A percentile compares a stretch with the other conserved stretches of the same genome.
Evolutionary conservation across 2,888 invertebrate genomes (phyloP).

Genomic region (Tetranychus truncatus): DNA sequence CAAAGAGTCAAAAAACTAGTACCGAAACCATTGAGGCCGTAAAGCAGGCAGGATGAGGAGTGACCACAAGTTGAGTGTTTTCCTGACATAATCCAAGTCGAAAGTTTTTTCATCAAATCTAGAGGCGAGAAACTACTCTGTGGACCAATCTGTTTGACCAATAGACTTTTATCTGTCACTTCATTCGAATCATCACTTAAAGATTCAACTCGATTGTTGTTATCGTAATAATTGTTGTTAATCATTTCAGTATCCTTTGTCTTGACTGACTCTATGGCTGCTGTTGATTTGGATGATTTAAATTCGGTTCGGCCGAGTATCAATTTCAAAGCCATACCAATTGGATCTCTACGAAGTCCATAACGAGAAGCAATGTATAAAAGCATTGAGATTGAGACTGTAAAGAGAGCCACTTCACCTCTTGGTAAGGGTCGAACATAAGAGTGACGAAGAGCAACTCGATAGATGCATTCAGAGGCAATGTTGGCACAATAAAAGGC

Average conservation of each 20-base stretch:
- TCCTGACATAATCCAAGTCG: neutral
- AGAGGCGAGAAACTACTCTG: neutral
- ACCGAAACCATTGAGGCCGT: neutral
- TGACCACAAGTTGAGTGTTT: constrained; percentile 15
- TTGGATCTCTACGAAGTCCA: constrained; percentile 17
- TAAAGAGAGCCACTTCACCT: constrained; percentile 19
- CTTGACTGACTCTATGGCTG: too few relatives aligned
- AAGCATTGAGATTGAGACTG: constrained; percentile 14
- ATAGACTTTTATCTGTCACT: too few relatives aligned
- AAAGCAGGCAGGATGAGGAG: constrained; percentile 2
- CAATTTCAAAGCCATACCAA: constrained; percentile 15
- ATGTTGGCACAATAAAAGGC: constrained; percentile 20
- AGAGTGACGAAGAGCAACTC: neutral
- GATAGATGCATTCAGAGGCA: constrained; percentile 16
- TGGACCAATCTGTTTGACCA: too few relatives aligned
- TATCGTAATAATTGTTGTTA: neutral
- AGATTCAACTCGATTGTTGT: too few relatives aligned
- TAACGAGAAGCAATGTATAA: neutral
- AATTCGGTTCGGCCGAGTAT: constrained; percentile 7
- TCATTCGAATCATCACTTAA: too few relatives aligned
- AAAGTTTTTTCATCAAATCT: neutral
- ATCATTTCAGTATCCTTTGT: neutral
- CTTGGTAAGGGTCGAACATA: constrained; percentile 3
- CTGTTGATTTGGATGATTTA: neutral
- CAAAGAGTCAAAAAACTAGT: constrained; percentile 10